phyloP scores from a whole-genome alignment of 2,888 invertebrate species.

The Drosophila yooni region DNA sequence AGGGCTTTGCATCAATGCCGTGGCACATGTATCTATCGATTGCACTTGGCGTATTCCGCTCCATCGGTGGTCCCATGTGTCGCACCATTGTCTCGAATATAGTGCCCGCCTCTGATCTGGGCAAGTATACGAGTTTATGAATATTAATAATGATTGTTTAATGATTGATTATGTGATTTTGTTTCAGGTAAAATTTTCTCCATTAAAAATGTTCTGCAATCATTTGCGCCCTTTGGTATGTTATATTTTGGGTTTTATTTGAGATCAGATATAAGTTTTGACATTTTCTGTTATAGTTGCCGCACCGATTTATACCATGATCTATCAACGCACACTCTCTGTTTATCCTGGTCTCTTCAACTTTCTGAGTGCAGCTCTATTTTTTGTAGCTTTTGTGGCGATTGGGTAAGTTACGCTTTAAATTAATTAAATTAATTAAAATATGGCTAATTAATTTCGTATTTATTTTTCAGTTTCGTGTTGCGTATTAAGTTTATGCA shows the following conservation, averaged over 20 bases:
- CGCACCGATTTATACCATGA: constrained; percentile 87
- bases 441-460: not conserved
- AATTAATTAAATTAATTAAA: not conserved
- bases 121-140: constrained; percentile 36
- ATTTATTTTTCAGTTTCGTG: constrained; percentile 64
- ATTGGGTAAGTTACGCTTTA: constrained; percentile 67
- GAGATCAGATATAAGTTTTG: not conserved
- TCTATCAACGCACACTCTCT: constrained; percentile 88
- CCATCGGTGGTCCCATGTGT: constrained; percentile 82
- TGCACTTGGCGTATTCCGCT: constrained; percentile 72
- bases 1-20: constrained; percentile 74
- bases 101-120: constrained; percentile 84
- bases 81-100: constrained; percentile 83
- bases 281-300: constrained; percentile 81
- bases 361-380: constrained; percentile 86
- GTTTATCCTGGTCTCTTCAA: constrained; percentile 87
- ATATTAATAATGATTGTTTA: not conserved
- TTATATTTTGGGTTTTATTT: not conserved
- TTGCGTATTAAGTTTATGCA: constrained; percentile 68
- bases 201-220: constrained; percentile 88
- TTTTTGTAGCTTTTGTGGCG: constrained; percentile 75
- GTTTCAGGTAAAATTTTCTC: constrained; percentile 89
- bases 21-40: constrained; percentile 83
- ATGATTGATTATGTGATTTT: not conserved
- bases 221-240: constrained; percentile 86